phyloP scores from a whole-genome alignment of 2,113 vertebrate genomes.

The Protobothrops flavoviridis region DNA sequence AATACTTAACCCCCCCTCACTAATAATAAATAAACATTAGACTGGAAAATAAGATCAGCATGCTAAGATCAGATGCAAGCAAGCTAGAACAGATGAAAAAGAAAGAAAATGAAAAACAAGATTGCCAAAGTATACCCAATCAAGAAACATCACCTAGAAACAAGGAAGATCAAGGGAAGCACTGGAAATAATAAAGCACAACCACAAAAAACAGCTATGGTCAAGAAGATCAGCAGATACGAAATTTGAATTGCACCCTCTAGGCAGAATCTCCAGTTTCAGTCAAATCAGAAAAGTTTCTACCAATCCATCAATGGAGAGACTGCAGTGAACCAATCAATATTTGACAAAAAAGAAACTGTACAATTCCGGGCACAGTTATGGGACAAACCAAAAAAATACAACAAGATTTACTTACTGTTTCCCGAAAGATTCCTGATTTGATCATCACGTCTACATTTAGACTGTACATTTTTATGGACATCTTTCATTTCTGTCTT shows the following conservation, averaged over 20 bases:
- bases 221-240: neutral
- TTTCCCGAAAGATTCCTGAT: conserved; percentile 60
- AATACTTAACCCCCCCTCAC: neutral
- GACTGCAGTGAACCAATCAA: neutral
- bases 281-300: neutral
- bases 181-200: neutral
- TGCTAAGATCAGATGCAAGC: neutral
- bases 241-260: neutral
- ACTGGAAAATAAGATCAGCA: neutral
- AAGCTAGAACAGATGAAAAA: neutral
- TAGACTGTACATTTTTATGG: conserved; percentile 69
- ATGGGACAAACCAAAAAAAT: neutral
- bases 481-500: conserved; percentile 73
- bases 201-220: neutral
- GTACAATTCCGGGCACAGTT: neutral
- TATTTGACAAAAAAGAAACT: neutral
- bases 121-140: neutral
- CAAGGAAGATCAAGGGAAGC: neutral
- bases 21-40: neutral
- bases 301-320: neutral
- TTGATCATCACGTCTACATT: conserved; percentile 69
- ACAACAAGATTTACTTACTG: conserved; percentile 64
- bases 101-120: neutral
- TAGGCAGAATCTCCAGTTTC: neutral
- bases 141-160: neutral